Base-by-base conservation (phyloP, 2,888 invertebrate species). In the Dicranocentrus wangi region DNA sequence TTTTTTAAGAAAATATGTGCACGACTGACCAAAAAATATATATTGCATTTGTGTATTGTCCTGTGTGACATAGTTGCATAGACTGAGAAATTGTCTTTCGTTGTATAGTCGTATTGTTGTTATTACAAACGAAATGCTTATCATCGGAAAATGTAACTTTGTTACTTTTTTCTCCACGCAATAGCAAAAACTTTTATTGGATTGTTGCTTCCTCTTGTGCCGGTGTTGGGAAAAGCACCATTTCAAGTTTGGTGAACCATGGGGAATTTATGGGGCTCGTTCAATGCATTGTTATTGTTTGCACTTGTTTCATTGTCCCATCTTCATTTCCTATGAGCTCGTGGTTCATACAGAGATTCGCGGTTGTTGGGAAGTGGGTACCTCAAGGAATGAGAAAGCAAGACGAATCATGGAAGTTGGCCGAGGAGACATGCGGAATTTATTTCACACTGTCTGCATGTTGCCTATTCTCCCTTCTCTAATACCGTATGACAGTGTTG, bases 361-460 rank as follows among this genome's bases (percentile, higher is more conserved):
- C n/a, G n/a, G n/a, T n/a, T n/a, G n/a, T n/a, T n/a, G n/a, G n/a
- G n/a, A n/a, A n/a, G n/a, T n/a, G n/a, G n/a, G n/a, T n/a, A n/a
- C n/a, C n/a, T n/a, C n/a, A n/a, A n/a, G n/a, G n/a, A n/a, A n/a
- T n/a, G n/a, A 8, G 43, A 43, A 43, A 43, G 43, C n/a, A 43
- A n/a, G 43, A 43, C 15, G 43, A 43, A 43, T 43, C 8, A n/a
- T 43, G n/a, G 43, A 43, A 13, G n/a, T 8, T 43, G 43, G 15
- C 13, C 13, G n/a, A 43, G 13, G 15, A 43, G 43, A 43, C 43
- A 43, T 13, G 43, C 13, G 43, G 43, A 43, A 43, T 43, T 43
- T 43, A 43, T 43, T 13, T 43, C 43, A 43, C 43, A n/a, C n/a
- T n/a, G n/a, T n/a, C n/a, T n/a, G n/a, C n/a, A n/a, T 43, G 43